Base-by-base conservation (phyloP, 2,888 invertebrate genomes). In the Apamea epomidion region DNA sequence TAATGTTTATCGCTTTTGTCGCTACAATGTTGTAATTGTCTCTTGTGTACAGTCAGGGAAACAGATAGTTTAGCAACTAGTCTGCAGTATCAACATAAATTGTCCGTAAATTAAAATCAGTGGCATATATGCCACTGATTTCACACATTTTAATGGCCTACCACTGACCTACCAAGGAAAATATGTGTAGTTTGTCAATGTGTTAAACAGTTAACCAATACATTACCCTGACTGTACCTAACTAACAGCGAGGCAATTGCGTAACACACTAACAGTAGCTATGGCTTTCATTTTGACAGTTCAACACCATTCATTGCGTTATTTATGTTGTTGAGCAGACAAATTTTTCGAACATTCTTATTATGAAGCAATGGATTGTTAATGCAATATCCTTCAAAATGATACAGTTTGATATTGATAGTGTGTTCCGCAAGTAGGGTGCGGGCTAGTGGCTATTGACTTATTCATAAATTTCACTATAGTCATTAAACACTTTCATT, bases 1-100 rank as follows among this genome's bases (percentile, higher is more conserved):
- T 93, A 94, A 88, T 90, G 91, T 90, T 92, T 87, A 89, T 92
- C 91, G 91, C 88, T 90, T 88, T 90, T 89, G 88, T 90, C 80
- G 87, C 85, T 91, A 90, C 88, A 60, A n/a, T 69, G 42, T 48
- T 32, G 32, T 70, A n/a, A 21, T 64, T 54, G 37, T 58, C 5
- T 48, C 45, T 48, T 21, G 6, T 12, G 21, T 29, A 51, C 3
- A 67, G 37, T 37, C n/a, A 76, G 48, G 2, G 45, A 14, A 74
- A 37, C 21, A 48, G 14, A 60, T 42, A 25, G n/a, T 37, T 58
- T 51, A n/a, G 5, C n/a, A 48, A 48, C n/a, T 45, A 18, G 14
- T 3, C 25, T 77, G 25, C 18, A 75, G 8, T 42, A 25, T 76
- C 42, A 64, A 42, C 2, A 62, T 76, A 2, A 51, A 45, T 29